Percentiles rank a stretch among this genome's conserved stretches.
Conservation (phyloP, 2,888 invertebrate genomes). For the Acleris laterana region DNA sequence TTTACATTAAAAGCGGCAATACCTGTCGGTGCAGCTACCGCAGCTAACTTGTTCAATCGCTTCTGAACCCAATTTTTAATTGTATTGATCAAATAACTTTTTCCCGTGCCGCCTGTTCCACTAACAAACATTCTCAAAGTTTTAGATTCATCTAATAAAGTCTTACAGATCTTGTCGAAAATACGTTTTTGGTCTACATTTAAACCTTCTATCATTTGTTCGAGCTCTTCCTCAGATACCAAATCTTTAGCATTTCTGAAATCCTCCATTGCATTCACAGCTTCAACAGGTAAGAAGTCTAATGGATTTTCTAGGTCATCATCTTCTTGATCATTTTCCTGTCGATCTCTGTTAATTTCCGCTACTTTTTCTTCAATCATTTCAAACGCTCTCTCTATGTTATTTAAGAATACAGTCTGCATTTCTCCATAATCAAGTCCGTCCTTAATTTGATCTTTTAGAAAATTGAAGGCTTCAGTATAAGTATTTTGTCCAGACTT, state of each 20-base stretch:
- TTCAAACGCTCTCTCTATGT: constrained; percentile 12
- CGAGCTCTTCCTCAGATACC: constrained; percentile 7
- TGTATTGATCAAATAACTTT: too few relatives aligned
- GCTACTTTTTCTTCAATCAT: constrained; percentile 15
- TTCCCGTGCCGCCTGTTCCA: too few relatives aligned
- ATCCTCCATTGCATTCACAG: constrained; percentile 11
- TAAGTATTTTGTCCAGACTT: constrained; percentile 38
- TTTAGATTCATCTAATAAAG: constrained; percentile 14
- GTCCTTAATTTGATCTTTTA: constrained; percentile 24
- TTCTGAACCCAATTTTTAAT: too few relatives aligned
- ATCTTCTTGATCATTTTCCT: constrained; percentile 8
- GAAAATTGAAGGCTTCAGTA: constrained; percentile 40
- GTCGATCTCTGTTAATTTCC: constrained; percentile 10
- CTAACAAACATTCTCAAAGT: too few relatives aligned
- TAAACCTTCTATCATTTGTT: constrained; percentile 38
- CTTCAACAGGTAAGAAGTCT: constrained; percentile 12
- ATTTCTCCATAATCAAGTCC: constrained; percentile 18
- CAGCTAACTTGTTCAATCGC: too few relatives aligned
- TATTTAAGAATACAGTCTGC: constrained; percentile 11
- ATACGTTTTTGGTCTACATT: constrained; percentile 45
- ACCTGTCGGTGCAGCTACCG: too few relatives aligned
- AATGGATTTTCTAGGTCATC: constrained; percentile 4
- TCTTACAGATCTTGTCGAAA: constrained; percentile 39
- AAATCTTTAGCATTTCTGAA: constrained; percentile 1
- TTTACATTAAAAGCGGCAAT: too few relatives aligned